Conservation (phyloP, 2,888 invertebrate genomes). For the Sphaerophoria taeniata region DNA sequence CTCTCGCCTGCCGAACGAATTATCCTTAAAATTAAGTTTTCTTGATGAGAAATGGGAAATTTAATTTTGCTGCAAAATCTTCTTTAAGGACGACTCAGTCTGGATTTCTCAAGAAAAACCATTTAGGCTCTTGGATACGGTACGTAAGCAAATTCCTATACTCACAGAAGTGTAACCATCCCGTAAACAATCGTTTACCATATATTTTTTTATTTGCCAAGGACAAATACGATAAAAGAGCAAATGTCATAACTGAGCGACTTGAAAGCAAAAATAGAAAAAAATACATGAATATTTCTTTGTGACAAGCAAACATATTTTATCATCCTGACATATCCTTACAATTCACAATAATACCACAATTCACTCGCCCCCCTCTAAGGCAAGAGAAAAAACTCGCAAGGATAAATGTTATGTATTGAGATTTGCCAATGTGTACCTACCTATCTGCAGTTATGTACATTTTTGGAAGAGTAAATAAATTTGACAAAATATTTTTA, state of each 20-base stretch:
- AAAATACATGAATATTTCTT: constrained; percentile 26
- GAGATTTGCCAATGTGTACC: constrained; percentile 2
- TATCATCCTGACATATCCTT: constrained; percentile 65
- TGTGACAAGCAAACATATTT: constrained; percentile 71
- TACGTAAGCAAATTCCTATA: neutral
- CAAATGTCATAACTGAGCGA: constrained; percentile 60
- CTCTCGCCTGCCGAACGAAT: too few relatives aligned
- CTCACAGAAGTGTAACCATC: constrained; percentile 1
- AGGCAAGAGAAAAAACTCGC: constrained; percentile 20
- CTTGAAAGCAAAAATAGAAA: constrained; percentile 27
- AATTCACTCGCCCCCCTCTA: too few relatives aligned
- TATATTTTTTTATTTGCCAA: constrained; percentile 58
- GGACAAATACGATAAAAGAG: constrained; percentile 64
- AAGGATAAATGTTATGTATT: constrained; percentile 24
- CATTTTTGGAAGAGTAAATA: constrained; percentile 62
- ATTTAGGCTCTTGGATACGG: constrained; percentile 19
- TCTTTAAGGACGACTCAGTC: constrained; percentile 38
- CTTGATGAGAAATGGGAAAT: constrained; percentile 54
- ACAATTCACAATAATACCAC: constrained; percentile 35
- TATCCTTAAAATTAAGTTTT: neutral
- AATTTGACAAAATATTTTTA: constrained; percentile 72
- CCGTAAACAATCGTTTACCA: constrained; percentile 59
- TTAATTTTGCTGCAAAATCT: constrained; percentile 61
- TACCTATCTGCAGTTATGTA: constrained; percentile 6
- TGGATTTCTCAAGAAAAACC: constrained; percentile 44